Evolutionary conservation across 2,113 vertebrate species (phyloP).

Genomic region (Glaucomys volans): DNA sequence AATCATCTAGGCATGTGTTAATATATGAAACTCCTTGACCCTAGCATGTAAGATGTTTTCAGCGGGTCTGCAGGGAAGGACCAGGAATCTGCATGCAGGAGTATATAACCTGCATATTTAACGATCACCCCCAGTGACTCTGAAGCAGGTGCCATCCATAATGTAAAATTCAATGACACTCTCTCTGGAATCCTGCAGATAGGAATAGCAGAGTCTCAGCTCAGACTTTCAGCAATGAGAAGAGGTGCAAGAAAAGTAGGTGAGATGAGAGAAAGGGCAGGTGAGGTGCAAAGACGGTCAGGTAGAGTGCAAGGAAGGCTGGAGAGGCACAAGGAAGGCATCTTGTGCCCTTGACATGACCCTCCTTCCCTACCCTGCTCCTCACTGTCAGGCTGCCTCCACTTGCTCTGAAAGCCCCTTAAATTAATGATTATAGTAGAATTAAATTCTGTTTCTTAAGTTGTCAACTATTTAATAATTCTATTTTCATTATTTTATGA

Average conservation of each 20-base stretch:
- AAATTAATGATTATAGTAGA: neutral
- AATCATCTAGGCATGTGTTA: neutral
- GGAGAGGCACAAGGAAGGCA: slow-evolving; percentile 27
- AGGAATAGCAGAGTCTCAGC: neutral
- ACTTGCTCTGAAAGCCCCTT: neutral
- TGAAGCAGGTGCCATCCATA: neutral
- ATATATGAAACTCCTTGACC: neutral
- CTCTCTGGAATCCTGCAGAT: neutral
- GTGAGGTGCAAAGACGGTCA: neutral
- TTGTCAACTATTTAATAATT: neutral
- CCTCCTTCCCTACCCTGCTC: neutral
- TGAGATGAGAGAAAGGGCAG: too few species aligned
- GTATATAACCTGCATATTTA: neutral
- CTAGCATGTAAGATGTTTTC: neutral
- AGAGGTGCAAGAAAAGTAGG: neutral
- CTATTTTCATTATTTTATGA: neutral
- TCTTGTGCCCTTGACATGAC: neutral
- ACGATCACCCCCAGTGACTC: neutral
- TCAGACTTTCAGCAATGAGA: neutral
- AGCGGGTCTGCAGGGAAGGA: neutral
- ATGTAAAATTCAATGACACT: neutral
- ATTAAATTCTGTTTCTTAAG: neutral
- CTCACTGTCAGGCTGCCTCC: neutral
- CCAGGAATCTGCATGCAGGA: neutral
- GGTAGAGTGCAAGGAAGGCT: neutral